A percentile compares a stretch with the other conserved stretches of the same genome.
phyloP scores from a whole-genome alignment of 2,797 vertebrate species.

The Lepilemur septentrionalis region DNA sequence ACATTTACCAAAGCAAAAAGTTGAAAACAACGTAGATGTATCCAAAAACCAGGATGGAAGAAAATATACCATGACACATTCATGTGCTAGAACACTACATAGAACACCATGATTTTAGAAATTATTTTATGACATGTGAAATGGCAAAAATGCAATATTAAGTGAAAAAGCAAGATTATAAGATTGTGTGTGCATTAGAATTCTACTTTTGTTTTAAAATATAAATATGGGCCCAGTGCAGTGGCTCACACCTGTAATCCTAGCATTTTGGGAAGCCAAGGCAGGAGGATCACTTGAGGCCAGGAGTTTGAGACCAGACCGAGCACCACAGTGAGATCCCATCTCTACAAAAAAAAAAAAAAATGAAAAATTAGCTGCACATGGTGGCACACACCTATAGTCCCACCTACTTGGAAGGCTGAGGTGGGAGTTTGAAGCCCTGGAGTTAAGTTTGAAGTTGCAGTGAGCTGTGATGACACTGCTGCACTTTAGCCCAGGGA shows the following conservation, averaged over 20 bases:
- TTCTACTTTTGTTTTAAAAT: conserved; percentile 8
- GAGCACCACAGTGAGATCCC: not conserved
- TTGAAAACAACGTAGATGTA: not conserved
- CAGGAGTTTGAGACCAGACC: not conserved
- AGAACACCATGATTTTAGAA: not conserved
- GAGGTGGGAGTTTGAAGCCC: not conserved
- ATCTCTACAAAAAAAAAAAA: not conserved
- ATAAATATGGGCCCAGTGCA: not conserved
- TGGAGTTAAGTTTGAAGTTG: not conserved
- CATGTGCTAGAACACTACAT: not conserved
- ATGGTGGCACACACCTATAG: not conserved
- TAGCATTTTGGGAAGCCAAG: not conserved
- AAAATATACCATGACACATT: not conserved
- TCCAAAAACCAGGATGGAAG: not conserved
- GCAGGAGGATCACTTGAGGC: not conserved
- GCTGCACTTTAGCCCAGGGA: not conserved
- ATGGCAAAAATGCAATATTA: not conserved
- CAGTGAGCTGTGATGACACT: not conserved
- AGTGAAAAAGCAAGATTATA: not conserved
- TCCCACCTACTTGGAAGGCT: not conserved
- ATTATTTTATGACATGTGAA: not conserved
- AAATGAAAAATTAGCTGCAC: not conserved
- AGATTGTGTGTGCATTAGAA: not conserved
- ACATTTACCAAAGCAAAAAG: not conserved
- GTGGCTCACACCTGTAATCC: not conserved